Evolutionary conservation across 2,888 invertebrate genomes (phyloP).

Genomic region (Seira sanloemensis): DNA sequence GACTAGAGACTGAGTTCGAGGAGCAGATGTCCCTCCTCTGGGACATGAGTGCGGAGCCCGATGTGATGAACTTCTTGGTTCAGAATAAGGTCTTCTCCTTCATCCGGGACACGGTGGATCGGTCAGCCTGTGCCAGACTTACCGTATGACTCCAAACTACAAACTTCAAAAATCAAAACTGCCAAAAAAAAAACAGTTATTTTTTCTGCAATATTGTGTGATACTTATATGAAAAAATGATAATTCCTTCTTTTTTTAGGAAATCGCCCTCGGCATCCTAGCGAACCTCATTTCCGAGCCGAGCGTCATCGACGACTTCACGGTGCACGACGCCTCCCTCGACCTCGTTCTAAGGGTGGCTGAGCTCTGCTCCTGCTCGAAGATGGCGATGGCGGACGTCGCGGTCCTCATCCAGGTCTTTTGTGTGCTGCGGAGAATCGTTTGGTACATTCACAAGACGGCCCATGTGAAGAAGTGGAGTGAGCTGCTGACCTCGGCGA

Average conservation of each 20-base stretch:
- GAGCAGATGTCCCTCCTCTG: conserved; percentile 86
- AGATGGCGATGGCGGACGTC: conserved; percentile 53
- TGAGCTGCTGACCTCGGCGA: conserved; percentile 73
- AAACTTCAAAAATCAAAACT: neutral
- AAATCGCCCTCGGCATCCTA: conserved; percentile 89
- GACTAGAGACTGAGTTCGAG: conserved; percentile 78
- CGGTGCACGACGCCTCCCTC: conserved; percentile 80
- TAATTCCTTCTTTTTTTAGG: conserved; percentile 76
- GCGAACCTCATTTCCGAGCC: conserved; percentile 88
- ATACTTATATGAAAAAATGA: neutral
- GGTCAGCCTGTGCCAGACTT: conserved; percentile 81
- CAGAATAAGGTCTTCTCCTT: conserved; percentile 83
- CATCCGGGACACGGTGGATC: conserved; percentile 79
- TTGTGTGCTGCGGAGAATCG: conserved; percentile 84
- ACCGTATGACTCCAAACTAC: conserved; percentile 75
- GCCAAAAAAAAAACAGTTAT: no score
- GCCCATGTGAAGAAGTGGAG: conserved; percentile 77
- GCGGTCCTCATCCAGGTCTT: conserved; percentile 74
- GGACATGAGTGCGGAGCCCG: conserved; percentile 90
- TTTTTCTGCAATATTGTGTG: no score
- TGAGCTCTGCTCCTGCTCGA: conserved; percentile 74
- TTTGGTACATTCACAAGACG: conserved; percentile 83
- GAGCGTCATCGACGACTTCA: conserved; percentile 79
- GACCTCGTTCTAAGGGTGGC: conserved; percentile 78
- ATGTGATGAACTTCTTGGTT: conserved; percentile 84